Conservation (phyloP, 2,888 invertebrate genomes). For the Spisula solida region DNA sequence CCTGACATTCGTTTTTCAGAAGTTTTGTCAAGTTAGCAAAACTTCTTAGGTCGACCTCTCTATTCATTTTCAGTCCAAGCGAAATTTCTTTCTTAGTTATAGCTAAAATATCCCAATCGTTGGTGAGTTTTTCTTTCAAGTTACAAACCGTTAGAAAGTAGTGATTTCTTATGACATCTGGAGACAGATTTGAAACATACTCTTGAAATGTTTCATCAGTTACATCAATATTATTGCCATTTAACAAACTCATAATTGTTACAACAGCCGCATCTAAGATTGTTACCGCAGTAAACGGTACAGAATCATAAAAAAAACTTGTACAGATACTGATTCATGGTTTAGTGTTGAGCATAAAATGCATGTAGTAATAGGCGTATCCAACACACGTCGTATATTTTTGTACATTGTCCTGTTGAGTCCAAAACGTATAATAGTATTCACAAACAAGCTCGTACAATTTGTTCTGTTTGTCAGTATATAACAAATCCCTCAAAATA, state of each 20-base stretch:
- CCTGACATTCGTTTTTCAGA: slow-evolving; percentile 39
- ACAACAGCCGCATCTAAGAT: slow-evolving; percentile 41
- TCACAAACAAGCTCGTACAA: background rate
- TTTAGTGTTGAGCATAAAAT: slow-evolving; percentile 35
- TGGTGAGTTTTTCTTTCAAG: slow-evolving; percentile 23
- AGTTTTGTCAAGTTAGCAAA: slow-evolving; percentile 46
- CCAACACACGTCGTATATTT: slow-evolving; percentile 19
- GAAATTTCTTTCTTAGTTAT: slow-evolving; percentile 28
- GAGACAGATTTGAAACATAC: slow-evolving; percentile 9
- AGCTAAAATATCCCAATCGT: slow-evolving; percentile 45
- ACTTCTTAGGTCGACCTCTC: background rate
- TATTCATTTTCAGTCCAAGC: slow-evolving; percentile 28
- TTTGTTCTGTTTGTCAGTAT: slow-evolving; percentile 8
- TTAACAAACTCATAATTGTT: slow-evolving; percentile 41
- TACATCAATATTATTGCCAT: background rate
- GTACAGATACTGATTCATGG: slow-evolving; percentile 23
- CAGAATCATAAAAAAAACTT: slow-evolving; percentile 43
- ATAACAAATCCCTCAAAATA: slow-evolving; percentile 31
- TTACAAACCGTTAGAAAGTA: slow-evolving; percentile 40
- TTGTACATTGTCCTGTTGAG: slow-evolving; percentile 1
- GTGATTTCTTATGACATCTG: slow-evolving; percentile 49
- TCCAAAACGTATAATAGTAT: slow-evolving; percentile 40
- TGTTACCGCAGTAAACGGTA: slow-evolving; percentile 27
- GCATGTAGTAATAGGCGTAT: slow-evolving; percentile 36
- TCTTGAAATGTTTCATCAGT: background rate